Evolutionary conservation across 2,113 vertebrate genomes (phyloP), one percentile per base, ranked within the genome.

Genomic region (Chaenocephalus aceratus): DNA sequence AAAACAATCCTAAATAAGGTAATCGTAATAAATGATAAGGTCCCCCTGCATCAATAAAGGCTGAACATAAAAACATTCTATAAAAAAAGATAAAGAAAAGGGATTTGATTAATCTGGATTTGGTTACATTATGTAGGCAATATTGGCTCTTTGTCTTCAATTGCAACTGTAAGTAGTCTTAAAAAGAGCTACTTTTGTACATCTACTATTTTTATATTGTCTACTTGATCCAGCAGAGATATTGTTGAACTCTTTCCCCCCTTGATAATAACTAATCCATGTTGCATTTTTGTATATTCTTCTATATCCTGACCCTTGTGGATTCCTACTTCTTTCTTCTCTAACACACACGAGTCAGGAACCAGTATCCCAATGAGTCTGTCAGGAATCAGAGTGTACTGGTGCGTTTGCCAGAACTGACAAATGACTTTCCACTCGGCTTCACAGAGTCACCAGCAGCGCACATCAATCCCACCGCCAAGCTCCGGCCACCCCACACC

Each of bases 361-460:
- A 51, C 36, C 48, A 0, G 1, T 12, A 46, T 66, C 60, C 53
- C 26, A 26, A 21, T 0, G 30, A 72, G 49, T 45, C 36, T 36
- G 3, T 18, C 16, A 16, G 57, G 23, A 84, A 84, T 82, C 57
- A 82, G 67, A 84, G 51, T 26, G 67, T 60, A 46, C 61, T 53
- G 60, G 15, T 72, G 65, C 54, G 3, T 84, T 83, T 90, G 80
- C 79, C 16, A 75, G 64, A 79, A 79, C 63, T 77, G 89, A 82
- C 63, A 77, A 84, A 88, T 82, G 57, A 82, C 75, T 91, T 92
- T 93, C 85, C 84, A 61, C 77, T 86, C 48, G 1, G 61, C 75
- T 75, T 78, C 71, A 79, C 83, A 51, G 75, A 63, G 46, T 78
- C 85, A 89, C 79, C 61, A 72, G 64, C 61, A 72, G 64, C 67